Conservation (phyloP, 2,113 vertebrate genomes). For the Haemorhous mexicanus region DNA sequence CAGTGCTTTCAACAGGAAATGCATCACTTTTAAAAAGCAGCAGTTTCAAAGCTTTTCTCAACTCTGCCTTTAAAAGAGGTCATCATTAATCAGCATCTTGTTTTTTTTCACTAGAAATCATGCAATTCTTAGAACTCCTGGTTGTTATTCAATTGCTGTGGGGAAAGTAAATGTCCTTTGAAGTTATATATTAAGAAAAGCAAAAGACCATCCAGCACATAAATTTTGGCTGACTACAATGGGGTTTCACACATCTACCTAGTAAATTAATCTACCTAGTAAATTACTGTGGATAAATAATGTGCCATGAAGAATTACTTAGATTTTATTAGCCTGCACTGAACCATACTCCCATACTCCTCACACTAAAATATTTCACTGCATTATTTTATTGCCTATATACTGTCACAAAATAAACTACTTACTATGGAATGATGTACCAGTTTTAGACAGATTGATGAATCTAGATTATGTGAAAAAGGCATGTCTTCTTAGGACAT, state of each 20-base stretch:
- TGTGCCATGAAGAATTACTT: constrained; percentile 29
- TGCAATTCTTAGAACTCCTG: neutral
- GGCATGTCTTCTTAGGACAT: constrained; percentile 41
- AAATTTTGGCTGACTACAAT: constrained; percentile 36
- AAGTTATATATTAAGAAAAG: constrained; percentile 17
- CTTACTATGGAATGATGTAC: constrained; percentile 40
- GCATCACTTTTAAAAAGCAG: neutral
- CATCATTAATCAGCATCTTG: neutral
- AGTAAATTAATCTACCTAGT: constrained; percentile 30
- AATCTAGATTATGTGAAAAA: constrained; percentile 62
- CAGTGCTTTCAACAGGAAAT: neutral
- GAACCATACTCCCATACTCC: constrained; percentile 62
- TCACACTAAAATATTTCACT: constrained; percentile 59
- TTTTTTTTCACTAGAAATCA: constrained; percentile 21
- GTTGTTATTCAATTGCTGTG: neutral
- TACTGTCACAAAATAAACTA: constrained; percentile 65
- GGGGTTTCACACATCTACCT: constrained; percentile 26
- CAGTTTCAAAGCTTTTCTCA: neutral
- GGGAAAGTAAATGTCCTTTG: neutral
- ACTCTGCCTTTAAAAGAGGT: neutral
- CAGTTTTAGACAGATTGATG: constrained; percentile 50
- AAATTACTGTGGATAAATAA: constrained; percentile 41
- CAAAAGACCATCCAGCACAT: neutral
- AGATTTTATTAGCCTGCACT: constrained; percentile 55
- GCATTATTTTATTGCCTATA: constrained; percentile 65